Base-by-base conservation (phyloP, 2,888 invertebrate genomes). In the Drosophila borealis region DNA sequence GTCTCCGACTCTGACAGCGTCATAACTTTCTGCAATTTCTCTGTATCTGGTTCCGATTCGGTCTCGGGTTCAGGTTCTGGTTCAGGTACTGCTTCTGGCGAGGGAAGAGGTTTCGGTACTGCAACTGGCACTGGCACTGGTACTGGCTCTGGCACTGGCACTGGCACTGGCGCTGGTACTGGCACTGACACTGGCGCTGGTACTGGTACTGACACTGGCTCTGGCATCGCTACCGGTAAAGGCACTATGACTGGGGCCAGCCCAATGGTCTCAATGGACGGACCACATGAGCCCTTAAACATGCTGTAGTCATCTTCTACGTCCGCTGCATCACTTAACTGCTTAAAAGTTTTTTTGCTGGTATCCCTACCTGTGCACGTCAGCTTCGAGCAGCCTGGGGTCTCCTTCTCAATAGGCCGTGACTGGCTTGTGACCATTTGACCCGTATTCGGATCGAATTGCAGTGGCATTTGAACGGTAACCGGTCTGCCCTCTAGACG, bases 391-490 rank as follows among this genome's bases (percentile, higher is more conserved):
- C 4, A 6, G 6, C 11, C 19, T 0, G 46, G 21, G 8, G 19
- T n/a, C 14, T 13, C 5, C 2, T 25, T 19, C 13, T 2, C n/a
- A 19, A 11, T 14, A 11, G 9, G 14, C 3, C 2, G 37, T 14
- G n/a, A 8, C 3, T 10, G 61, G 14, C 36, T n/a, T 10, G 56
- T 8, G 3, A 51, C 33, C 50, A 72, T 49, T 25, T 83, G 63
- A 0, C 73, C 69, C 14, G 66, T 68, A 6, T 61, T 59, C n/a
- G 86, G 68, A 70, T 88, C 75, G 8, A 87, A 87, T 19, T 77
- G 55, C 14, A 86, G 45, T 4, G 87, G 84, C 84, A 88, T 86
- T 48, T 67, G 66, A n/a, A 81, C 77, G 2, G 77, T 88, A 2
- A 79, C 68, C 3, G 80, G 78, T 1, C 60, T 74, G 17, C 78